phyloP scores from a whole-genome alignment of 1,140 invertebrate genomes.

The Atta texana region DNA sequence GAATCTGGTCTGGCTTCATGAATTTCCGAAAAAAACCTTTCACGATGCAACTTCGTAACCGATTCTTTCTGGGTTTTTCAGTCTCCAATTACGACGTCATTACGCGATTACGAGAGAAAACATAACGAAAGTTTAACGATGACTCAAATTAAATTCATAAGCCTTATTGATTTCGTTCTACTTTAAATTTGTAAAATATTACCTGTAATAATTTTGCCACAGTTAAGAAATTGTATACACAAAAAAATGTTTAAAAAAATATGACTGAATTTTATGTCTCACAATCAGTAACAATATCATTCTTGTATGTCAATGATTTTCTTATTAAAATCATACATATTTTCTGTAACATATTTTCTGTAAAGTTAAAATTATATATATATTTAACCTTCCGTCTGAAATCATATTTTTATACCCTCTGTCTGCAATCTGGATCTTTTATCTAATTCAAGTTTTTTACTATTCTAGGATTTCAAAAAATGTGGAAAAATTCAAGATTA shows the following conservation, averaged over 20 bases:
- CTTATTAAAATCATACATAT: neutral
- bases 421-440: no score
- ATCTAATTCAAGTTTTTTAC: no score
- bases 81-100: conserved; percentile 25
- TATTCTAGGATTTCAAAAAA: no score
- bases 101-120: conserved; percentile 46
- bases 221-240: neutral
- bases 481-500: no score
- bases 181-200: conserved; percentile 19
- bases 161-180: neutral
- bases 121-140: conserved; percentile 12
- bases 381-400: no score
- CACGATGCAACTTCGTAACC: neutral
- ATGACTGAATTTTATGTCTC: neutral
- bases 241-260: neutral
- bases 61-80: neutral
- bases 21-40: conserved; percentile 4
- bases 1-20: neutral
- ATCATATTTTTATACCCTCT: no score
- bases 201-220: neutral
- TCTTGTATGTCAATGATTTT: neutral
- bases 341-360: neutral
- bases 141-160: conserved; percentile 1
- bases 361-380: neutral
- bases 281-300: neutral